A percentile compares a stretch with the other conserved stretches of the same genome.
Conservation (phyloP, 1,140 invertebrate genomes). For the Apis florea region DNA sequence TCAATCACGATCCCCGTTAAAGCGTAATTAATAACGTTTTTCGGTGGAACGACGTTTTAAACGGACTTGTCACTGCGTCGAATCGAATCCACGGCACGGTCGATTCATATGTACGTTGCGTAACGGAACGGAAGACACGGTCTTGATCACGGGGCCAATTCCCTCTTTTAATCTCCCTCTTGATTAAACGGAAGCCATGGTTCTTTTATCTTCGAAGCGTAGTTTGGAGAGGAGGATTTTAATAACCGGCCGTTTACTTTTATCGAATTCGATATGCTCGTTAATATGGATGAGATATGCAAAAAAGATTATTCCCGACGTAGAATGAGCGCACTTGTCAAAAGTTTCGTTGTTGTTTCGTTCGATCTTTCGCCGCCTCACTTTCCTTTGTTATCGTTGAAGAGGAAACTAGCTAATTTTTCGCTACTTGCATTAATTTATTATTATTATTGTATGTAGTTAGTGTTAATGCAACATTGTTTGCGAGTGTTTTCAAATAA, state of each 20-base stretch:
- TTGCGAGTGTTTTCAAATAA: too few species aligned
- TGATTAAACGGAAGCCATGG: constrained; percentile 9
- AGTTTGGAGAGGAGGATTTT: background rate
- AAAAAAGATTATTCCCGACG: constrained; percentile 3
- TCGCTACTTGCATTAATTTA: too few species aligned
- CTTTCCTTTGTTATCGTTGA: background rate
- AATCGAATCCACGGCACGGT: background rate
- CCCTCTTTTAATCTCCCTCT: background rate
- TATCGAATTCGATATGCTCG: background rate
- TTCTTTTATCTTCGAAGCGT: background rate
- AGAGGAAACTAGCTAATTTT: background rate
- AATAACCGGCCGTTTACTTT: constrained; percentile 22
- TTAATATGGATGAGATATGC: constrained; percentile 35
- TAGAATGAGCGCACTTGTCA: background rate
- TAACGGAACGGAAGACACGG: background rate
- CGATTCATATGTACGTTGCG: too few species aligned
- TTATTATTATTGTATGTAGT: too few species aligned
- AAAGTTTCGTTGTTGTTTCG: constrained; percentile 15
- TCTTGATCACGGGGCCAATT: background rate
- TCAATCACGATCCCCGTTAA: background rate
- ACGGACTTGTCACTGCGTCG: background rate
- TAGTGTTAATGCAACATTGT: too few species aligned
- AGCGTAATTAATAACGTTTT: constrained; percentile 2
- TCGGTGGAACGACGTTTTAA: too few species aligned
- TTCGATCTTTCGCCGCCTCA: background rate